Percentiles rank a stretch among this genome's conserved stretches.
These are phyloP conservation scores for Metellina segmentata DNA, from an alignment of 2,888 invertebrate genomes.

Conservation along the genomic window DNA sequence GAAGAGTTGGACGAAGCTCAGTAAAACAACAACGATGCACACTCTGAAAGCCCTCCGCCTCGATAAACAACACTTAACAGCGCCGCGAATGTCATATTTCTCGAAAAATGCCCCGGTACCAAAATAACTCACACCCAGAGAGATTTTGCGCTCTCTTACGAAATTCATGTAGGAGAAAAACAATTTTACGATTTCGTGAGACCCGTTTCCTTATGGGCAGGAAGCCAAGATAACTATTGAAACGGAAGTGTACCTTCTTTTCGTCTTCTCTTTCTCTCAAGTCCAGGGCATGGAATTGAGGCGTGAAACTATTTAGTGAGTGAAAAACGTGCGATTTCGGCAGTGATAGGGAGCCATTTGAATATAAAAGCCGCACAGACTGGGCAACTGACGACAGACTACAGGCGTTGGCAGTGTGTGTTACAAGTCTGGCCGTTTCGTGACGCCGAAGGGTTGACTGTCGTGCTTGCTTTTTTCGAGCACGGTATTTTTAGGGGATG, in stretches of 20 bases:
- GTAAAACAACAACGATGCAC: conserved; percentile 62
- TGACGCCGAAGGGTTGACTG: too few species aligned
- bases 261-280: conserved; percentile 1
- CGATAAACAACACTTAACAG: conserved; percentile 53
- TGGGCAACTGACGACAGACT: conserved; percentile 10
- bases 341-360: conserved; percentile 17
- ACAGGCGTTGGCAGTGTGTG: too few species aligned
- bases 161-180: conserved; percentile 53
- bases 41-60: conserved; percentile 48
- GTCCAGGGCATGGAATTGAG: conserved; percentile 10
- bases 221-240: conserved; percentile 50
- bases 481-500: too few species aligned
- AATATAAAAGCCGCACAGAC: conserved; percentile 15
- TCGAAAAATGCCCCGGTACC: conserved; percentile 35
- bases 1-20: conserved; percentile 2
- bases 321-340: conserved; percentile 11
- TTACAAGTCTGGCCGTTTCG: too few species aligned
- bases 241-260: conserved; percentile 27
- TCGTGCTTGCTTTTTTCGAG: too few species aligned
- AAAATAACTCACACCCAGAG: conserved; percentile 47
- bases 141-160: conserved; percentile 26
- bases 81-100: conserved; percentile 58
- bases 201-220: conserved; percentile 47
- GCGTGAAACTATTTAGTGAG: conserved; percentile 45
- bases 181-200: conserved; percentile 64